Conservation (phyloP, 1,140 invertebrate species). For the Galendromus occidentalis region DNA sequence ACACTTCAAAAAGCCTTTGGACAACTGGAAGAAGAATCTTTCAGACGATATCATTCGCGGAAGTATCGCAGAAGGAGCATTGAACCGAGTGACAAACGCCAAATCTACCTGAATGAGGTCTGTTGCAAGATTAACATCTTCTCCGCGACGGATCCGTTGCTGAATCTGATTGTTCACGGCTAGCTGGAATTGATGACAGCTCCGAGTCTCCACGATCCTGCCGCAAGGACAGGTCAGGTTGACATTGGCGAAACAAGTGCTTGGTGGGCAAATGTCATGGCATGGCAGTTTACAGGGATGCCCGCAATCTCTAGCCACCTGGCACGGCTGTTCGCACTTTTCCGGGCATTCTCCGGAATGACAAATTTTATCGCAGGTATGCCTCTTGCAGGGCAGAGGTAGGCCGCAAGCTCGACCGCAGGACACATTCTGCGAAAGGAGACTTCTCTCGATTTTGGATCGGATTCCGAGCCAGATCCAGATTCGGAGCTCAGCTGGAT, state of each 20-base stretch:
- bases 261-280: conserved; percentile 45
- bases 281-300: conserved; percentile 60
- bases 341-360: conserved; percentile 44
- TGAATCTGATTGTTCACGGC: background rate
- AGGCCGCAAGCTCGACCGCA: conserved; percentile 70
- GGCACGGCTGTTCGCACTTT: conserved; percentile 58
- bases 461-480: background rate
- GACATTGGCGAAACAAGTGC: conserved; percentile 38
- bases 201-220: background rate
- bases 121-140: background rate
- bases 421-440: conserved; percentile 63
- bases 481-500: no score
- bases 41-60: background rate
- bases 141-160: background rate
- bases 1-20: conserved; percentile 47
- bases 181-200: background rate
- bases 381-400: conserved; percentile 48
- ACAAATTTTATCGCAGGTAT: conserved; percentile 51
- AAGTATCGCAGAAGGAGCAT: background rate
- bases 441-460: conserved; percentile 37
- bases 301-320: conserved; percentile 43
- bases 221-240: conserved; percentile 11
- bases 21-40: background rate
- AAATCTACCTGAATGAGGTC: background rate
- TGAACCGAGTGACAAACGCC: no score